Evolutionary conservation across 2,888 invertebrate genomes (phyloP).

Genomic region (Phalera bucephala): DNA sequence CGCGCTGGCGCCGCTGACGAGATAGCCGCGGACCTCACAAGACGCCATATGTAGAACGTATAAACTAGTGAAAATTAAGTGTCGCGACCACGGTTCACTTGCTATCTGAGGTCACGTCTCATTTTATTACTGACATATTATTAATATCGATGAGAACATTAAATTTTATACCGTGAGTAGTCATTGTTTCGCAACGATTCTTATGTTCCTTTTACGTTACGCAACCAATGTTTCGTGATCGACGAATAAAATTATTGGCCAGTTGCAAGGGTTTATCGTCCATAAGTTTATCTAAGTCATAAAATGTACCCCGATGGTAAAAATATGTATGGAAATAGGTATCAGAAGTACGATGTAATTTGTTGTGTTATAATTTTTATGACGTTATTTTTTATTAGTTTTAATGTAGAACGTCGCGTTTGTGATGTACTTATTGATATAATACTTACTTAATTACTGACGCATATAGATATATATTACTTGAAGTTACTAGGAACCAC

Average conservation of each 20-base stretch:
- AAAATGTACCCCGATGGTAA: neutral
- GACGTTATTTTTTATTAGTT: neutral
- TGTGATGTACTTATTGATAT: too few relatives aligned
- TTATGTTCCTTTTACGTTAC: conserved; percentile 17
- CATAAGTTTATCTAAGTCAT: neutral
- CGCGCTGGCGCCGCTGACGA: conserved; percentile 51
- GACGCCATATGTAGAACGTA: conserved; percentile 68
- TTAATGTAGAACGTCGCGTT: neutral
- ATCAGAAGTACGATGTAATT: neutral
- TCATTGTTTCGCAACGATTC: conserved; percentile 59
- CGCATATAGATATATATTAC: too few relatives aligned
- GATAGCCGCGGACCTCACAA: conserved; percentile 70
- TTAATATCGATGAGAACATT: conserved; percentile 72
- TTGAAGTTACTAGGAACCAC: too few relatives aligned
- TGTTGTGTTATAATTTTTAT: neutral
- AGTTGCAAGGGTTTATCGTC: neutral
- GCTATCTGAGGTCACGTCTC: conserved; percentile 73
- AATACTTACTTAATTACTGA: too few relatives aligned
- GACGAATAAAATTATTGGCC: conserved; percentile 7
- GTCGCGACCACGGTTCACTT: conserved; percentile 65
- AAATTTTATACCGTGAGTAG: conserved; percentile 62
- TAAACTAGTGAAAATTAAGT: conserved; percentile 79
- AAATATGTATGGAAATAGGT: too few relatives aligned
- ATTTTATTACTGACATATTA: conserved; percentile 79
- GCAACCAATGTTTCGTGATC: conserved; percentile 17